Conservation (phyloP, 2,113 vertebrate genomes). For the Hemiscyllium ocellatum region DNA sequence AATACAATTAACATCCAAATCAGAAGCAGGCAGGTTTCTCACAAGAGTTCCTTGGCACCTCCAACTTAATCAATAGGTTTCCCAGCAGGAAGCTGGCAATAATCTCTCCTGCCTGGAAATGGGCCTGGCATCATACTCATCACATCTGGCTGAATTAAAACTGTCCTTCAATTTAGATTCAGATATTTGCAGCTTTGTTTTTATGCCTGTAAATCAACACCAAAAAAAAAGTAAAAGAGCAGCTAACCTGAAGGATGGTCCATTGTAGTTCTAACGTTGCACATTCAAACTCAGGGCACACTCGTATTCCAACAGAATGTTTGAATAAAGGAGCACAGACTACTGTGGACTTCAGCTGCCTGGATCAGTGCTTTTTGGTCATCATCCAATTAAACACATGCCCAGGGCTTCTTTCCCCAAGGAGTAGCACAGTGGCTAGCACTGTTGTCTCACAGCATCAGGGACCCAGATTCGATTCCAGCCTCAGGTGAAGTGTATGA, state of each 20-base stretch:
- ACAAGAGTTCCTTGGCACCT: not conserved
- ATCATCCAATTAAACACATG: not conserved
- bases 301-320: not conserved
- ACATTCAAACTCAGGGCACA: not conserved
- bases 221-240: too few relatives aligned
- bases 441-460: too few relatives aligned
- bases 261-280: not conserved
- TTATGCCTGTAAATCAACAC: not conserved
- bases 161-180: too few relatives aligned
- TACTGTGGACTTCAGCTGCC: not conserved
- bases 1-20: not conserved
- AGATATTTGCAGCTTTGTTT: too few relatives aligned
- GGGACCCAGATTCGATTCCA: too few relatives aligned
- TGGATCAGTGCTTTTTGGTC: not conserved
- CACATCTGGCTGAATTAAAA: not conserved
- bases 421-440: too few relatives aligned
- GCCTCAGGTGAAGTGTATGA: too few relatives aligned
- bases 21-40: not conserved
- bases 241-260: not conserved
- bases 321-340: too few relatives aligned
- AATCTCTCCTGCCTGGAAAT: not conserved
- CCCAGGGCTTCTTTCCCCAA: not conserved
- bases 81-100: not conserved
- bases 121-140: too few relatives aligned
- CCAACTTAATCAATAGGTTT: not conserved